These are phyloP conservation scores for Cryptoblepharus egeriae DNA, from an alignment of 2,797 vertebrate species.

Conservation along the genomic window DNA sequence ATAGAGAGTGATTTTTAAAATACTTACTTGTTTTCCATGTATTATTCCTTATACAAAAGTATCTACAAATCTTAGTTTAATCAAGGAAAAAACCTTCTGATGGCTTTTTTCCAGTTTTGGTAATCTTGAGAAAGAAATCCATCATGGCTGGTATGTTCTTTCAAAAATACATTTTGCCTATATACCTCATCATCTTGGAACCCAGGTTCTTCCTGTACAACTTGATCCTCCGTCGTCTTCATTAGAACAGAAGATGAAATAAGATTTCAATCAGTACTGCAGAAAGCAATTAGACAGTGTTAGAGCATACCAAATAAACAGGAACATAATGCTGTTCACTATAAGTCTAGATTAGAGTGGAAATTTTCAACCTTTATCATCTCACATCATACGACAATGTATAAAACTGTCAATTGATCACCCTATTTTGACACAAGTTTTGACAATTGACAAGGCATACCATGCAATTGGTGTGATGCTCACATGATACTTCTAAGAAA, in stretches of 20 bases:
- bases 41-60: neutral
- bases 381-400: too few relatives aligned
- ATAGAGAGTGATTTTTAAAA: neutral
- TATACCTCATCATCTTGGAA: slow-evolving; percentile 92
- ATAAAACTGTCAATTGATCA: too few relatives aligned
- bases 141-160: neutral
- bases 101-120: neutral
- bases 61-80: slow-evolving; percentile 29
- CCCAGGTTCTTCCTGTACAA: slow-evolving; percentile 85
- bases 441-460: too few relatives aligned
- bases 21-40: neutral
- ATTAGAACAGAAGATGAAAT: slow-evolving; percentile 68
- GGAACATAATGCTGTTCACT: neutral
- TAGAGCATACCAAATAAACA: slow-evolving; percentile 32
- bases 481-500: too few relatives aligned
- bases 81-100: neutral
- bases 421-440: too few relatives aligned
- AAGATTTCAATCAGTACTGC: slow-evolving; percentile 49
- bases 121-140: neutral
- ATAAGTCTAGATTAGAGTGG: too few relatives aligned
- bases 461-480: too few relatives aligned
- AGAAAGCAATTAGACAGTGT: slow-evolving; percentile 58
- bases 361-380: too few relatives aligned
- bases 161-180: slow-evolving; percentile 22
- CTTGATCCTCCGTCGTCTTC: slow-evolving; percentile 88